A percentile compares a stretch with the other conserved stretches of the same genome.
Evolutionary conservation across 1,140 invertebrate genomes (phyloP).

Genomic region (Leptinotarsa defecta): DNA sequence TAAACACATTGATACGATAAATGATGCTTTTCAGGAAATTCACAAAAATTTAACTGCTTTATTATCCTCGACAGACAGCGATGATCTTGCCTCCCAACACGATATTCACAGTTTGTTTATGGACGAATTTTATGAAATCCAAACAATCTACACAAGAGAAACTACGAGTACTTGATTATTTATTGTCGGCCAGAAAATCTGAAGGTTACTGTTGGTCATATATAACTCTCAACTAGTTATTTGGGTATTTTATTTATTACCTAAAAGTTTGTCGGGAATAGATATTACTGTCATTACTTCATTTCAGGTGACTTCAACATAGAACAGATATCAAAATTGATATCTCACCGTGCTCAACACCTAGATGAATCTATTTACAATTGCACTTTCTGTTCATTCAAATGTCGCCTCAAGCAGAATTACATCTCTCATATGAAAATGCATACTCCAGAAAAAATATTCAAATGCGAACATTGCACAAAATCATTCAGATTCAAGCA

Average conservation of each 20-base stretch:
- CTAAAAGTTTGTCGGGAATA: too few species aligned
- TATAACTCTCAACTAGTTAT: too few species aligned
- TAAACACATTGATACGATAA: too few species aligned
- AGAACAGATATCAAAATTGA: conserved; percentile 53
- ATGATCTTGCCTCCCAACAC: too few species aligned
- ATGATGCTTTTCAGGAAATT: too few species aligned
- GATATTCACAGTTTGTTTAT: too few species aligned
- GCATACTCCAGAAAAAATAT: conserved; percentile 52
- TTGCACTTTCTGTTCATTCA: conserved; percentile 60
- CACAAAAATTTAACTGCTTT: too few species aligned
- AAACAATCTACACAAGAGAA: not conserved
- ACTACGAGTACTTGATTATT: too few species aligned
- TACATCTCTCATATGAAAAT: conserved; percentile 55
- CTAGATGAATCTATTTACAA: conserved; percentile 54
- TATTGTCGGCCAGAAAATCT: too few species aligned
- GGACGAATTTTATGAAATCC: not conserved
- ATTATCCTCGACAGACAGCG: too few species aligned
- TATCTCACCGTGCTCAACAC: conserved; percentile 53
- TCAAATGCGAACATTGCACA: conserved; percentile 55
- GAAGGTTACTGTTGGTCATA: too few species aligned
- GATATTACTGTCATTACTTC: conserved; percentile 11
- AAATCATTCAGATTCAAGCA: conserved; percentile 55
- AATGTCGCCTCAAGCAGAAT: conserved; percentile 62
- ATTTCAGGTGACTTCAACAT: conserved; percentile 48
- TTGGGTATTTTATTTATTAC: too few species aligned